Conservation (phyloP, 2,888 invertebrate genomes). For the Drosophila trichaetosa region DNA sequence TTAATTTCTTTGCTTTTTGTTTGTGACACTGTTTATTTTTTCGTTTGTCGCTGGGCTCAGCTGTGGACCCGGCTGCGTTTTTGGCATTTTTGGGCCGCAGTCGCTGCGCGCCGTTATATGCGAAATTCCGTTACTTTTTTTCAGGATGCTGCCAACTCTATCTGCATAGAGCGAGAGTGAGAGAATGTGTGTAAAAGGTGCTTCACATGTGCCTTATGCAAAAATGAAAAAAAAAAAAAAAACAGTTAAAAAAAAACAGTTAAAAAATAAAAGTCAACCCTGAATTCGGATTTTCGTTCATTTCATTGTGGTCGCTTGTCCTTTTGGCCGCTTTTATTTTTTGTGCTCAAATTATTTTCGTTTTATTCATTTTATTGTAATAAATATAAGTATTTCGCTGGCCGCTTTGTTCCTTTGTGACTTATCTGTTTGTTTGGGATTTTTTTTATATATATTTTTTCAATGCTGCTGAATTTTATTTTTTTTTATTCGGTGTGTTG, state of each 20-base stretch:
- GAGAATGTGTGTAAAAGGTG: not conserved
- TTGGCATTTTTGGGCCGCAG: constrained; percentile 59
- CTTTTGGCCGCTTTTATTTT: constrained; percentile 34
- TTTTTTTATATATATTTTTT: not conserved
- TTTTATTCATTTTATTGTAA: constrained; percentile 45
- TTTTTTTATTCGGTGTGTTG: not conserved
- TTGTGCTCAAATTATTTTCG: constrained; percentile 61
- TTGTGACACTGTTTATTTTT: not conserved
- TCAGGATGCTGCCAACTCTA: constrained; percentile 31
- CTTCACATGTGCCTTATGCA: not conserved
- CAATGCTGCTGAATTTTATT: not conserved
- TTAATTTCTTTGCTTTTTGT: not conserved
- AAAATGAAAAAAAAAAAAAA: constrained; percentile 4
- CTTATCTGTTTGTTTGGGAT: constrained; percentile 40
- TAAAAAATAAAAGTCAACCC: constrained; percentile 5
- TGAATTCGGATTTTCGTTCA: constrained; percentile 56
- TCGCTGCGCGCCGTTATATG: constrained; percentile 28
- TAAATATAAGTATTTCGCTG: constrained; percentile 16
- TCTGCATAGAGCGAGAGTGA: not conserved
- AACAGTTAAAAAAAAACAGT: not conserved
- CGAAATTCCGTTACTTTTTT: constrained; percentile 62
- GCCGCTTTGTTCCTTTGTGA: constrained; percentile 44
- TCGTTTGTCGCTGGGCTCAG: constrained; percentile 28
- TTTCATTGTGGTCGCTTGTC: constrained; percentile 71
- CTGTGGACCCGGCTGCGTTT: constrained; percentile 43